Evolutionary conservation across 2,113 vertebrate species (phyloP), one percentile per base, ranked within the genome.

Genomic region (Tachysurus fulvidraco): DNA sequence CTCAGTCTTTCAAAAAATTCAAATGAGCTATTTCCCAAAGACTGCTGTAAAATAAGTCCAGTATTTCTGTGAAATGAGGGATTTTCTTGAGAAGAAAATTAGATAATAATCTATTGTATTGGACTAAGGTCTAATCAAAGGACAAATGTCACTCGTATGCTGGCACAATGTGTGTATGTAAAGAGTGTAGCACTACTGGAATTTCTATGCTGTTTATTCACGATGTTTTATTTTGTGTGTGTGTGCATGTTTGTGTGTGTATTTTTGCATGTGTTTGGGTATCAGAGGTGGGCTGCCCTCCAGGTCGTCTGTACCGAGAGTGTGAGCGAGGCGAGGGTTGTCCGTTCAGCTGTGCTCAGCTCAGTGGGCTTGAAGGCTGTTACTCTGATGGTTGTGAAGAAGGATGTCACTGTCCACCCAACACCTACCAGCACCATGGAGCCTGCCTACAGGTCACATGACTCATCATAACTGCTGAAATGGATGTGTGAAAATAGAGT

Each of bases 301-400:
- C 93, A 0, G 96, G 96, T 3, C 92, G 96, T 36, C 91, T 96
- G 62, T 97, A 96, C 91, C 95, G 96, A 0, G 97, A 97, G 91
- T 98, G 97, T 90, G 94, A 92, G 46, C 87, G 87, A 1, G 92
- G 91, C 0, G 95, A 96, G n/a, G 96, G 95, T 1, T 98, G 97
- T 81, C 97, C 97, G 0, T 97, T 97, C 93, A 98, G 95, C 91
- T 98, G 97, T 0, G 85, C 95, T 85, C 97, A 98, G 87, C 21
- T 97, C 87, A 94, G 93, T 0, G 91, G 91, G 21, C 93, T 91
- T 59, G 94, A 96, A 87, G 96, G 93, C 86, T 98, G 97, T 90
- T 96, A 95, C 91, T 94, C 92, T 0, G 94, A 95, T 0, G 92
- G 93, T 89, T 98, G 97, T 1, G 95, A 96, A 79, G 96, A 98